phyloP scores from a whole-genome alignment of 2,797 vertebrate species.

The Microctenopoma stevenorrisi region DNA sequence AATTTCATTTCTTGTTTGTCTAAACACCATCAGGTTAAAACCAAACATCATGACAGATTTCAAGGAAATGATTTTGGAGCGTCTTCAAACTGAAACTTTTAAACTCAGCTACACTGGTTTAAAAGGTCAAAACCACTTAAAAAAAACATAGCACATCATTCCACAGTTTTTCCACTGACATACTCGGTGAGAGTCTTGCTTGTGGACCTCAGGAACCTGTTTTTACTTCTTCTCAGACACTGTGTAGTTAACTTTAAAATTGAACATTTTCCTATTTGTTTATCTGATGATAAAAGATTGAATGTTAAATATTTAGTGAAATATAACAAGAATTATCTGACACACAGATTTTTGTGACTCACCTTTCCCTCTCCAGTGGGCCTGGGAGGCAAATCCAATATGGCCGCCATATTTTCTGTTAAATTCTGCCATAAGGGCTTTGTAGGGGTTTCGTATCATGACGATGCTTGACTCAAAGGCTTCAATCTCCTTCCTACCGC shows the following conservation, averaged over 20 bases:
- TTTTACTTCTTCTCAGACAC: too few relatives aligned
- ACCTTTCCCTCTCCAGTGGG: constrained; percentile 99
- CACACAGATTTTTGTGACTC: constrained; percentile 31
- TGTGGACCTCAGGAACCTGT: too few relatives aligned
- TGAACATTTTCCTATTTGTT: not conserved
- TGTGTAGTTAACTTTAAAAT: too few relatives aligned
- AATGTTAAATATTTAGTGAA: not conserved
- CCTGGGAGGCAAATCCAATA: constrained; percentile 94
- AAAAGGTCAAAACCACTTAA: constrained; percentile 9
- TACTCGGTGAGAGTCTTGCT: not conserved
- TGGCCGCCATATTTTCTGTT: constrained; percentile 97
- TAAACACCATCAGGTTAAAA: not conserved
- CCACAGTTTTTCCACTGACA: not conserved
- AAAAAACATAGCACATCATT: not conserved
- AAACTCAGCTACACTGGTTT: constrained; percentile 6
- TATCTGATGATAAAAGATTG: not conserved
- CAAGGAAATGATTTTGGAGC: constrained; percentile 1
- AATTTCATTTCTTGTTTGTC: constrained; percentile 61
- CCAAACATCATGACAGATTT: not conserved
- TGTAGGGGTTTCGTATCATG: constrained; percentile 96
- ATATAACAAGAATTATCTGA: too few relatives aligned
- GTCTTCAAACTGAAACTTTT: not conserved
- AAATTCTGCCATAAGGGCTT: constrained; percentile 98
- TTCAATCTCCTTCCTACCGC: constrained; percentile 94
- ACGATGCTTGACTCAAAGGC: constrained; percentile 92